Evolutionary conservation across 2,797 vertebrate species (phyloP), one percentile per base, ranked within the genome.

Genomic region (Enteromius paludinosus): DNA sequence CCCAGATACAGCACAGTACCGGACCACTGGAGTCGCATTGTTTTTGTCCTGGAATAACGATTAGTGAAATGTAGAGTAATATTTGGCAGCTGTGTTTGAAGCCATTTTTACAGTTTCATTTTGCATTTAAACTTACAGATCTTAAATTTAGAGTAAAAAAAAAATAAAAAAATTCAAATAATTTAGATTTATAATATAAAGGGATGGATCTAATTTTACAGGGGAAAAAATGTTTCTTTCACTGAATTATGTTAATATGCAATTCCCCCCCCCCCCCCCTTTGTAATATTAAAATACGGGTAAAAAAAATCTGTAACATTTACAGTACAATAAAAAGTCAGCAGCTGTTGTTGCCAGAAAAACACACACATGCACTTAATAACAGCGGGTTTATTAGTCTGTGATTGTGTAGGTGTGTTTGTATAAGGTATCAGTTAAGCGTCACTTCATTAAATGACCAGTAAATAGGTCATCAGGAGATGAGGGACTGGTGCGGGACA

Each of bases 1-100:
- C 11, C 94, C 92, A 69, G 97, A 98, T 56, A 95, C 89, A 0
- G 94, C 95, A 75, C 95, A 95, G 91, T 91, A 92, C 76, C 88
- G 92, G 87, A 96, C 92, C 20, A 93, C 84, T 28, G 91, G 90
- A 66, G 87, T 85, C 75, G 92, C 92, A 5, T 56, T 88, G 54
- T 86, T 86, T 65, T 81, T 88, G 64, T 91, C 91, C 28, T 92
- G 90, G n/a, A 95, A 87, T 9, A 88, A 90, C 89, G 78, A 25
- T 59, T 25, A 25, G 11, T 59, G 11, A 59, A 25, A 59, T 14
- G 25, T 59, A 54, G 7, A 52, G 52, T n/a, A 54, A n/a, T 0
- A 54, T 4, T 54, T 10, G 52, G 8, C 52, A 54, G 20, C 52
- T 54, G 8, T 54, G 8, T 7, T 20, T 52, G 17, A 52, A 52